A percentile compares a stretch with the other conserved stretches of the same genome.
phyloP scores from a whole-genome alignment of 1,140 invertebrate genomes.

The Asobara japonica region DNA sequence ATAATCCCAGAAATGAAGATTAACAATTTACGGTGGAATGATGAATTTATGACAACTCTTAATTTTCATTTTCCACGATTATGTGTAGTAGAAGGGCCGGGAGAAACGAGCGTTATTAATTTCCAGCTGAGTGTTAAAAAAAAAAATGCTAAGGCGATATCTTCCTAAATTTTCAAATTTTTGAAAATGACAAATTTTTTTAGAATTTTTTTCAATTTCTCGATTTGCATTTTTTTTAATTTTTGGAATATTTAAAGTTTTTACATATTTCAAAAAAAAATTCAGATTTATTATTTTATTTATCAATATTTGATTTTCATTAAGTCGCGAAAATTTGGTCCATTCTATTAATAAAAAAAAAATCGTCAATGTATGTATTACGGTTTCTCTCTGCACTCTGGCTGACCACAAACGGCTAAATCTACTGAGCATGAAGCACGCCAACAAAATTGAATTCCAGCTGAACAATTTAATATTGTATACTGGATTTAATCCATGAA shows the following conservation, averaged over 20 bases:
- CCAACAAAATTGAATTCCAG: background rate
- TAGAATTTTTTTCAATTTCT: too few relatives aligned
- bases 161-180: too few relatives aligned
- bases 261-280: too few relatives aligned
- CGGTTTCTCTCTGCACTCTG: background rate
- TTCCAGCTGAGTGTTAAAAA: background rate
- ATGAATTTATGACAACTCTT: conserved; percentile 2
- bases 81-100: background rate
- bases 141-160: background rate
- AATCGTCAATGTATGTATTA: too few relatives aligned
- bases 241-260: too few relatives aligned
- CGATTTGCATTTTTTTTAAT: too few relatives aligned
- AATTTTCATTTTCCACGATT: background rate
- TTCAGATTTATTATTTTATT: too few relatives aligned
- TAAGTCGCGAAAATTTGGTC: too few relatives aligned
- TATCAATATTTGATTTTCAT: too few relatives aligned
- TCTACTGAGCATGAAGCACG: background rate
- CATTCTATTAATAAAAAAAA: background rate
- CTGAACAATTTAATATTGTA: background rate
- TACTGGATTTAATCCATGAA: too few relatives aligned
- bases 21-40: background rate
- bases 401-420: background rate
- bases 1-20: background rate
- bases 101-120: background rate
- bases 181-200: too few relatives aligned